A percentile compares a stretch with the other conserved stretches of the same genome.
Evolutionary conservation across 2,113 vertebrate genomes (phyloP).

Genomic region (Daboia siamensis): DNA sequence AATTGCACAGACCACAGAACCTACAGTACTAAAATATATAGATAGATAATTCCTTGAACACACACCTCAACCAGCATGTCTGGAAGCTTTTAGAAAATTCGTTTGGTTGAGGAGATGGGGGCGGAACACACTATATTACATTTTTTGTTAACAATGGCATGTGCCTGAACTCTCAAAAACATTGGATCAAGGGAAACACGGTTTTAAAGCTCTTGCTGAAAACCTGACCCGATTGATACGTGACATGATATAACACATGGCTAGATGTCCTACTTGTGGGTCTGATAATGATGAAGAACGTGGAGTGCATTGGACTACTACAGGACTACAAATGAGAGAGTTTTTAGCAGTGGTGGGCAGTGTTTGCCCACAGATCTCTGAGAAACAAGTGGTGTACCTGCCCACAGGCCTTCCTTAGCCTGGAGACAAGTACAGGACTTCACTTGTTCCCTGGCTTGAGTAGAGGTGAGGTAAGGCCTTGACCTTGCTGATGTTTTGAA

Average conservation of each 20-base stretch:
- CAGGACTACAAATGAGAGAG: not conserved
- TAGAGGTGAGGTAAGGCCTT: not conserved
- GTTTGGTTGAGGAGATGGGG: conserved; percentile 9
- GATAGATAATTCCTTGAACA: not conserved
- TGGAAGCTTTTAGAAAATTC: not conserved
- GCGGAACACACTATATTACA: not conserved
- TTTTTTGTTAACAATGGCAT: not conserved
- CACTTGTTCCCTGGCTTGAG: not conserved
- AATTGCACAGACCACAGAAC: not conserved
- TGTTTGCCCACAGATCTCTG: not conserved
- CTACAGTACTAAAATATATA: not conserved
- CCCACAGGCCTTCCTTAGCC: not conserved
- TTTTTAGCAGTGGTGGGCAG: not conserved
- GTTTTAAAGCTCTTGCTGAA: not conserved
- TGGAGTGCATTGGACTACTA: not conserved
- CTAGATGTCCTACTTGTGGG: conserved; percentile 29
- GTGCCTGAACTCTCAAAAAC: not conserved
- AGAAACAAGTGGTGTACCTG: not conserved
- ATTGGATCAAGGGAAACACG: conserved; percentile 10
- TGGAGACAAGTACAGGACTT: not conserved
- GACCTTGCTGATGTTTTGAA: not conserved
- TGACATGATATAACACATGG: not conserved
- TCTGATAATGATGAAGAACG: not conserved
- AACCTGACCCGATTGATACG: conserved; percentile 8
- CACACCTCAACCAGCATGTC: not conserved